Base-by-base conservation (phyloP, 1,140 invertebrate species). In the Diabrotica undecimpunctata region DNA sequence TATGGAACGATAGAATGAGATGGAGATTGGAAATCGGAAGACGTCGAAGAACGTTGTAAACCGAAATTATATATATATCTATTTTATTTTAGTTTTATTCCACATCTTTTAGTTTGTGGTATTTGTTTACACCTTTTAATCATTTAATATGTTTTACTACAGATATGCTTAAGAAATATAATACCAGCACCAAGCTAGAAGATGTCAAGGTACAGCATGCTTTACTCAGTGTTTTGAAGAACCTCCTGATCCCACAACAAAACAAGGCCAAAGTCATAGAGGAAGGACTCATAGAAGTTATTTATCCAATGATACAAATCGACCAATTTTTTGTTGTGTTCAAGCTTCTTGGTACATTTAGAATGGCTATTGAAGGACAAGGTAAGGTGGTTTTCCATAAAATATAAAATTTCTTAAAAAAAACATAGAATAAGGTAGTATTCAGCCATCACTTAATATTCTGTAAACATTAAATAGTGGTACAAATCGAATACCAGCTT, bases 331-430 rank as follows among this genome's bases (percentile, higher is more conserved):
- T 89, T 6, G 92, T 95, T 0, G 88, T 93, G 37, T 95, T 94
- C 74, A 95, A 95, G 79, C 80, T 96, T 35, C 75, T 96, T 35
- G 93, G 92, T 8, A 92, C 93, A 13, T 78, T 95, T 5, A 83
- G 94, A 61, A 94, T 96, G 87, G 84, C 94, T 36, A 87, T 92
- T 50, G 90, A 92, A 81, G 87, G 88, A 10, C 91, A 93, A 84
- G 84, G 85, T 86, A 58, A 66, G 41, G 25, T 25, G 25, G 4
- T 25, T 51, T 50, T 65, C 64, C 59, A 13, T 57, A 8, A 54
- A 56, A 54, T 54, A 11, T 35, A 41, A 12, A 25, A 25, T 25
- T 25, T 25, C 25, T 25, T 4, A 39, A 46, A 37, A 52, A 36
- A 65, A 37, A 58, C 2, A 38, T 11, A 58, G 37, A 37, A 54